These are phyloP conservation scores for Latrodectus elegans DNA, from an alignment of 2,888 invertebrate genomes.

Conservation along the genomic window DNA sequence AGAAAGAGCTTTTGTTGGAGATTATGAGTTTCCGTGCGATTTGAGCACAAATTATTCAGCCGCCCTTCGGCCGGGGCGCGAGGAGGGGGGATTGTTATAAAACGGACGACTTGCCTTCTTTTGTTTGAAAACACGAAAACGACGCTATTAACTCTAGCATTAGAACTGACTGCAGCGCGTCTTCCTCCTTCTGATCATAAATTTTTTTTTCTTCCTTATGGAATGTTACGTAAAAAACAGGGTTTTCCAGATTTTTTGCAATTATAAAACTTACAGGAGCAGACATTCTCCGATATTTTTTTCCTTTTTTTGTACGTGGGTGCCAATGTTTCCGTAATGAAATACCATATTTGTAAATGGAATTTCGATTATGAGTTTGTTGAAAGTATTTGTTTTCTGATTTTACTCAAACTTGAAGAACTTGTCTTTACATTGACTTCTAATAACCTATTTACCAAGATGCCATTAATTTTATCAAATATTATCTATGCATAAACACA, in stretches of 20 bases:
- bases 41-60: constrained; percentile 51
- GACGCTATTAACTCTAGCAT: constrained; percentile 26
- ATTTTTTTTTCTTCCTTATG: not conserved
- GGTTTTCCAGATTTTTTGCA: not conserved
- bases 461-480: too few species aligned
- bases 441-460: too few species aligned
- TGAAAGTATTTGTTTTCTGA: too few species aligned
- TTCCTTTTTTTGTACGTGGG: too few species aligned
- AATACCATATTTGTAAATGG: too few species aligned
- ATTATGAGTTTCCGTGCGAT: constrained; percentile 54
- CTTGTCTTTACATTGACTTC: too few species aligned
- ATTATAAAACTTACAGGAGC: not conserved
- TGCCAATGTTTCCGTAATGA: too few species aligned
- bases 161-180: not conserved
- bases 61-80: not conserved
- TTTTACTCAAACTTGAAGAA: too few species aligned
- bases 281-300: not conserved
- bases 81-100: constrained; percentile 11
- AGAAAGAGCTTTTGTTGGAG: constrained; percentile 56
- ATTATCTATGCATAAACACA: too few species aligned
- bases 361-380: too few species aligned
- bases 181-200: not conserved
- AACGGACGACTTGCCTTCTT: constrained; percentile 6
- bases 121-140: constrained; percentile 36
- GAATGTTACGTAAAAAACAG: not conserved